These are phyloP conservation scores for Dromococcyx pavoninus DNA, from an alignment of 2,797 vertebrate genomes.

Conservation along the genomic window DNA sequence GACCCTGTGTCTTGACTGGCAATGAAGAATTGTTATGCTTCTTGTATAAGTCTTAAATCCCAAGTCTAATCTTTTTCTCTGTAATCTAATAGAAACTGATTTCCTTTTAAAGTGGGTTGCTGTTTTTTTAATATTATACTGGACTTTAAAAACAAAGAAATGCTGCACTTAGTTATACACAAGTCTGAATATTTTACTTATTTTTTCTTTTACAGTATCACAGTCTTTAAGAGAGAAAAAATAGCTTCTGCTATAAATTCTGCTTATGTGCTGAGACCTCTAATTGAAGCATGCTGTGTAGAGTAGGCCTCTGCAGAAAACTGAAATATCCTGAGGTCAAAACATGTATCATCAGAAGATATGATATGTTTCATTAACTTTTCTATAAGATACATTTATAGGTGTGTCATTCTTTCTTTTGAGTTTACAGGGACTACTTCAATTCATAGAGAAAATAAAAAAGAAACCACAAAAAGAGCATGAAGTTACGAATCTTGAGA, in stretches of 20 bases:
- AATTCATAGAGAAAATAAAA: not conserved
- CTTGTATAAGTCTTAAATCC: not conserved
- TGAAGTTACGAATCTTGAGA: not conserved
- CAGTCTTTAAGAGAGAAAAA: not conserved
- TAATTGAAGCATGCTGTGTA: not conserved
- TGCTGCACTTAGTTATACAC: not conserved
- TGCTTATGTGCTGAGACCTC: not conserved
- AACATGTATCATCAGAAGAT: not conserved
- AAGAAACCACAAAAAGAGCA: not conserved
- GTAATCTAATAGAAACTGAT: not conserved
- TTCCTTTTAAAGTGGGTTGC: not conserved
- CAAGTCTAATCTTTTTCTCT: not conserved
- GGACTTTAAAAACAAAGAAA: not conserved
- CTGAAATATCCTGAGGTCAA: not conserved
- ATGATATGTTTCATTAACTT: not conserved
- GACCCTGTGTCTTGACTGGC: not conserved
- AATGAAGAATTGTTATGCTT: not conserved
- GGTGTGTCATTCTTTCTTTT: not conserved
- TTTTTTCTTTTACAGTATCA: not conserved
- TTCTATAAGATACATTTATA: not conserved
- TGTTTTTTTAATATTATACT: not conserved
- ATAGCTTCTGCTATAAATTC: not conserved
- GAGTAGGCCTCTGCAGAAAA: not conserved
- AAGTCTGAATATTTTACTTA: not conserved
- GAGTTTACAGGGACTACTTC: not conserved